A percentile compares a stretch with the other conserved stretches of the same genome.
Conservation (phyloP, 2,888 invertebrate species). For the Eupeodes luniger region DNA sequence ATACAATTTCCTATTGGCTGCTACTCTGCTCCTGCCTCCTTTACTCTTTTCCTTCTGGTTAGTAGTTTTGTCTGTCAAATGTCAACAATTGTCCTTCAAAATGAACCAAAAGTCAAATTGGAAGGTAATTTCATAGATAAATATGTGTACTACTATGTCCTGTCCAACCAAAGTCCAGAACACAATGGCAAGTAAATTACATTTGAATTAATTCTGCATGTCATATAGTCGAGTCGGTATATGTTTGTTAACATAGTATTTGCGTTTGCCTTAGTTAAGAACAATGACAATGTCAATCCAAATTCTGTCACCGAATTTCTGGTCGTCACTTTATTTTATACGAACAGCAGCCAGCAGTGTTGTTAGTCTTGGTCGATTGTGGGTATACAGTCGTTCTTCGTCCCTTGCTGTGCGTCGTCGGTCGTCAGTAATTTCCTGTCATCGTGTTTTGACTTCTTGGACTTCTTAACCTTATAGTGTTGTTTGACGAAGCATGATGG, state of each 20-base stretch:
- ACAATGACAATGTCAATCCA: slow-evolving; percentile 57
- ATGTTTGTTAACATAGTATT: slow-evolving; percentile 14
- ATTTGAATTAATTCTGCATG: slow-evolving; percentile 74
- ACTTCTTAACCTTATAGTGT: background rate
- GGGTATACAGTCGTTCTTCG: background rate
- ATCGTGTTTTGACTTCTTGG: slow-evolving; percentile 5
- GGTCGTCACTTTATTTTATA: slow-evolving; percentile 47
- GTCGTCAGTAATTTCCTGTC: slow-evolving; percentile 58
- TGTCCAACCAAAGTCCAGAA: slow-evolving; percentile 29
- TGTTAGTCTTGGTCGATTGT: background rate
- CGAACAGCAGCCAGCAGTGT: background rate
- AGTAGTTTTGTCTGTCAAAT: slow-evolving; percentile 26
- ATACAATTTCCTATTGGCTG: slow-evolving; percentile 35
- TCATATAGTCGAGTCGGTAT: slow-evolving; percentile 1
- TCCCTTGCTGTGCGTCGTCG: background rate
- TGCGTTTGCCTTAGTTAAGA: slow-evolving; percentile 49
- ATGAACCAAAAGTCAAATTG: slow-evolving; percentile 39
- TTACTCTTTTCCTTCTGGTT: too few species aligned
- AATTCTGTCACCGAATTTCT: slow-evolving; percentile 65
- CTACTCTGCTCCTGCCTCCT: too few species aligned
- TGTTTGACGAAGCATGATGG: slow-evolving; percentile 33
- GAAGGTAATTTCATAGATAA: slow-evolving; percentile 67
- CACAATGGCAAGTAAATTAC: slow-evolving; percentile 69
- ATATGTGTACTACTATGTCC: slow-evolving; percentile 36
- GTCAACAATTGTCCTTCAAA: slow-evolving; percentile 44